Base-by-base conservation (phyloP, 2,113 vertebrate genomes). In the Microtus montanus region DNA sequence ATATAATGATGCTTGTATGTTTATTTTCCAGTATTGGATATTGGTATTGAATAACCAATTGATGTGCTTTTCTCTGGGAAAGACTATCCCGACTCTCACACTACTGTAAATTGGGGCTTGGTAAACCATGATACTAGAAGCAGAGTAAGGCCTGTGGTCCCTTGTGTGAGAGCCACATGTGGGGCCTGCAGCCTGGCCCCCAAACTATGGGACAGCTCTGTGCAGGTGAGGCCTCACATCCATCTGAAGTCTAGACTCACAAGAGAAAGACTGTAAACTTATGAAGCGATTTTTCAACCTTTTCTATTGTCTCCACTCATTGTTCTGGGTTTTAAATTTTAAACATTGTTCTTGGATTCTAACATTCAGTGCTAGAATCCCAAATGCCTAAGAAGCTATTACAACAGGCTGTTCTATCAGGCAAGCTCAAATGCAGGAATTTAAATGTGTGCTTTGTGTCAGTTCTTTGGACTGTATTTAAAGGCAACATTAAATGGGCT, bases 241-340 rank as follows among this genome's bases (percentile, higher is more conserved):
- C 19, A 73, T 30, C 47, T 77, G 70, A 77, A 14, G 38, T 70
- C 17, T 75, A 71, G 33, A 77, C n/a, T 75, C 8, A 47, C 58
- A 24, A 70, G 28, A 70, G 78, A 61, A 26, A 70, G 15, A 77
- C 24, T 63, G 20, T 38, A 66, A 44, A 77, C 73, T 49, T 63
- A 52, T 22, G 38, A n/a, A 83, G 74, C 8, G 33, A n/a, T 61
- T 71, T 71, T 52, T 68, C 7, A 70, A 5, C 5, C 26, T n/a
- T 66, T 87, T 63, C 17, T 49, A 19, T 20, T 24, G 26, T 73
- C 41, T 93, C 20, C 44, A 47, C 73, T 86, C 85, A 78, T 73
- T 80, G 63, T 54, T 89, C 47, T 85, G 58, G 89, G 33, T 70
- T 68, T 68, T 68, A 52, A 87, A 73, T 95, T 86, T 79, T 79